Conservation (phyloP, 2,797 vertebrate genomes). For the Sebastolobus alascanus region DNA sequence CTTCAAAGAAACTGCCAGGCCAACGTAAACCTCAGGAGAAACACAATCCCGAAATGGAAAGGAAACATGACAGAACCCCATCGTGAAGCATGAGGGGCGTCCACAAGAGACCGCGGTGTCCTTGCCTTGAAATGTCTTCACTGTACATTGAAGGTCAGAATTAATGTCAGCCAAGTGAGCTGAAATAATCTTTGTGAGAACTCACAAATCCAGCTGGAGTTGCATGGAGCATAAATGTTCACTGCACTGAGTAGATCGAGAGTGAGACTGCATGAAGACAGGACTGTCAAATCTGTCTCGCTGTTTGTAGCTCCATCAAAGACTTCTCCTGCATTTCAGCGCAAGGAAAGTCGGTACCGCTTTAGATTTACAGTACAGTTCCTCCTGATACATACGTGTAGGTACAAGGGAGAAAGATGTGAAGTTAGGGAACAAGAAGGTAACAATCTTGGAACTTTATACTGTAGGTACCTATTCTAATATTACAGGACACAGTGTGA, state of each 20-base stretch:
- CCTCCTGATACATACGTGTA: neutral
- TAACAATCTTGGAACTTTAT: neutral
- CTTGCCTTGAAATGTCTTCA: slow-evolving; percentile 28
- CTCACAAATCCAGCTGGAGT: slow-evolving; percentile 33
- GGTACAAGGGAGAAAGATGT: neutral
- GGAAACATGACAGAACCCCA: slow-evolving; percentile 15
- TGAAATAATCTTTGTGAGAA: slow-evolving; percentile 38
- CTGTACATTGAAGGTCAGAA: slow-evolving; percentile 46
- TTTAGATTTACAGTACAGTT: slow-evolving; percentile 1
- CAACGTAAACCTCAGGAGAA: slow-evolving; percentile 31
- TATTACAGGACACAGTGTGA: neutral
- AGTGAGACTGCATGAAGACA: slow-evolving; percentile 16
- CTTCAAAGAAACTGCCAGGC: slow-evolving; percentile 33
- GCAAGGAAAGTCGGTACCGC: neutral
- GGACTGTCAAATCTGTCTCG: slow-evolving; percentile 13
- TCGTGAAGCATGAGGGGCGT: neutral
- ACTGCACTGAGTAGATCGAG: slow-evolving; percentile 13
- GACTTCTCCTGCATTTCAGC: slow-evolving; percentile 3
- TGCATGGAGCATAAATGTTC: slow-evolving; percentile 16
- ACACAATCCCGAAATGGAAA: slow-evolving; percentile 22
- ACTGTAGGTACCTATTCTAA: neutral
- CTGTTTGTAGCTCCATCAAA: slow-evolving; percentile 27
- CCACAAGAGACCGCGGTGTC: slow-evolving; percentile 28
- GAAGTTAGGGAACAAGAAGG: neutral
- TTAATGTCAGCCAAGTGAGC: slow-evolving; percentile 50